These are phyloP conservation scores for Parus major DNA, from an alignment of 2,113 vertebrate genomes.

Conservation along the genomic window DNA sequence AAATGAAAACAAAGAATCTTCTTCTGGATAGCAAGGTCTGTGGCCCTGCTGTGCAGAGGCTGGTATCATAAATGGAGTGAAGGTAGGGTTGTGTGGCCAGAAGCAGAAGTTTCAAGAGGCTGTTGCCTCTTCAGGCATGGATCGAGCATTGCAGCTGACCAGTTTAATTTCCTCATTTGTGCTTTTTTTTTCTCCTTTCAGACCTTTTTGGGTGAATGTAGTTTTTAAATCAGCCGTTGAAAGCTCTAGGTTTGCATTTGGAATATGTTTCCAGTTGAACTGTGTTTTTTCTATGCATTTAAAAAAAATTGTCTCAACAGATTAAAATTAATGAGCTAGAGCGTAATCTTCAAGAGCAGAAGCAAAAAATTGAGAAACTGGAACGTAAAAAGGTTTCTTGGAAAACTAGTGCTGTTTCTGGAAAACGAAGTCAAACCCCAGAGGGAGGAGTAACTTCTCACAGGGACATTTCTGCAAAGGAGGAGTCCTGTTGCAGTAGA, in stretches of 20 bases:
- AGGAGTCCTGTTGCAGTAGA: conserved; percentile 33
- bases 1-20: background rate
- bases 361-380: conserved; percentile 48
- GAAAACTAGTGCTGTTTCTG: background rate
- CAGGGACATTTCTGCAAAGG: background rate
- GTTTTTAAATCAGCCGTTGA: background rate
- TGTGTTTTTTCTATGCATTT: background rate
- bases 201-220: background rate
- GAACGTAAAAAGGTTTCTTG: conserved; percentile 36
- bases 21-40: background rate
- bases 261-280: background rate
- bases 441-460: background rate
- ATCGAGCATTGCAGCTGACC: background rate
- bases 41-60: background rate
- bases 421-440: background rate
- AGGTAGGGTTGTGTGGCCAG: background rate
- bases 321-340: conserved; percentile 62
- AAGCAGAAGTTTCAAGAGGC: background rate
- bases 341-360: conserved; percentile 48
- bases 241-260: background rate
- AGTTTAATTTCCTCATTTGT: background rate
- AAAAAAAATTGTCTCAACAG: conserved; percentile 18
- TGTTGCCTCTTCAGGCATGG: background rate
- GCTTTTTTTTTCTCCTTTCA: background rate
- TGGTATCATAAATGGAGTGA: background rate